These are phyloP conservation scores for Nyctereutes procyonoides DNA, from an alignment of 2,113 vertebrate genomes.

Conservation along the genomic window DNA sequence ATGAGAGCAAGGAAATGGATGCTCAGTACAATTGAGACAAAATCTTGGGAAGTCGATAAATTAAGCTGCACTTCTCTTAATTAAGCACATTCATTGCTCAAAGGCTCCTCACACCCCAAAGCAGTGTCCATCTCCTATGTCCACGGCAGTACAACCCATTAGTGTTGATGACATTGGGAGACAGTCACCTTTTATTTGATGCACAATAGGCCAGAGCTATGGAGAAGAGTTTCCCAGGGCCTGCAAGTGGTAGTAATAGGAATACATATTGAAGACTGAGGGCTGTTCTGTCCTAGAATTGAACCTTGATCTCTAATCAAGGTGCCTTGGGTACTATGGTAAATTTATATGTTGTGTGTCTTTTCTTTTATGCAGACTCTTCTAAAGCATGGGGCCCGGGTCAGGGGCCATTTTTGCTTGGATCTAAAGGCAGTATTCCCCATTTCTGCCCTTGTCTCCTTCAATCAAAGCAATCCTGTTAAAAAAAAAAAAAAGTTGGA, in stretches of 20 bases:
- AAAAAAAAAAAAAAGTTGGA: not conserved
- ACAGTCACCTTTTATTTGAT: not conserved
- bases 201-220: no score
- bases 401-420: not conserved
- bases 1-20: not conserved
- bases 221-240: not conserved
- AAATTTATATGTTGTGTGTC: not conserved
- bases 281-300: not conserved
- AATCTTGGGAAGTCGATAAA: not conserved
- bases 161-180: not conserved
- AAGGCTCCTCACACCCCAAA: not conserved
- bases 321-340: not conserved
- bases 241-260: not conserved
- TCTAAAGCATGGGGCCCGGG: not conserved
- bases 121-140: not conserved
- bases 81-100: not conserved
- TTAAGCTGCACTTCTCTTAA: constrained; percentile 18
- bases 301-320: not conserved
- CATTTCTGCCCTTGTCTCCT: not conserved
- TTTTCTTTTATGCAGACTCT: not conserved
- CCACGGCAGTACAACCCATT: not conserved
- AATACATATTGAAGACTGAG: not conserved
- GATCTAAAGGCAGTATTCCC: not conserved
- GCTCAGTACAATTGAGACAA: not conserved
- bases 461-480: not conserved